phyloP scores from a whole-genome alignment of 2,797 vertebrate genomes.

The Acanthopagrus latus region DNA sequence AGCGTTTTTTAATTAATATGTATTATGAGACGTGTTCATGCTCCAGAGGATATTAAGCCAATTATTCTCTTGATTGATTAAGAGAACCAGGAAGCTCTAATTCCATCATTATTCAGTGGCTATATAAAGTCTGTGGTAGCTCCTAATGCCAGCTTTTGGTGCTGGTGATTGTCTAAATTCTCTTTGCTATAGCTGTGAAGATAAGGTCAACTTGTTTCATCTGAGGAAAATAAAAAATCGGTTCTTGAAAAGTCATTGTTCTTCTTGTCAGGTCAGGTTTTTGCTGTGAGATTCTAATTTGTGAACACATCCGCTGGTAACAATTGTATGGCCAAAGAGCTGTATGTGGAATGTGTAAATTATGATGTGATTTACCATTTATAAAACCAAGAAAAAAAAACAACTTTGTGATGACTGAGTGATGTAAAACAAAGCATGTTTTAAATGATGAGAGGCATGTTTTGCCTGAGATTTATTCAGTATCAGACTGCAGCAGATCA shows the following conservation, averaged over 20 bases:
- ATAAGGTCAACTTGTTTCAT: neutral
- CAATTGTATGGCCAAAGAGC: neutral
- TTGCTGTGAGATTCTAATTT: neutral
- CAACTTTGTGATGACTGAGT: neutral
- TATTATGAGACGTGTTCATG: neutral
- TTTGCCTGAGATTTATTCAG: neutral
- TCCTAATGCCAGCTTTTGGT: neutral
- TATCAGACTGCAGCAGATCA: neutral
- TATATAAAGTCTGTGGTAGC: neutral
- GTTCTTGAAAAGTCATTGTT: neutral
- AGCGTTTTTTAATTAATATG: slow-evolving; percentile 1
- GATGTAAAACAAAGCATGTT: neutral
- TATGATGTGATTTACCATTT: neutral
- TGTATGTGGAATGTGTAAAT: neutral
- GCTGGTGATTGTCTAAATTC: neutral
- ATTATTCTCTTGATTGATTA: slow-evolving; percentile 24
- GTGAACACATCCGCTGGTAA: neutral
- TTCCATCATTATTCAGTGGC: slow-evolving; percentile 1
- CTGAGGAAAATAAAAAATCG: neutral
- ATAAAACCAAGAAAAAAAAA: neutral
- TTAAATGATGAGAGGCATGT: neutral
- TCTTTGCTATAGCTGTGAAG: neutral
- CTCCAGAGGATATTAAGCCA: slow-evolving; percentile 21
- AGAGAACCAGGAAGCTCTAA: slow-evolving; percentile 21
- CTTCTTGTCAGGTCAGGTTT: neutral